These are phyloP conservation scores for Cheilosia vulpina DNA, from an alignment of 2,888 invertebrate genomes.

Conservation along the genomic window DNA sequence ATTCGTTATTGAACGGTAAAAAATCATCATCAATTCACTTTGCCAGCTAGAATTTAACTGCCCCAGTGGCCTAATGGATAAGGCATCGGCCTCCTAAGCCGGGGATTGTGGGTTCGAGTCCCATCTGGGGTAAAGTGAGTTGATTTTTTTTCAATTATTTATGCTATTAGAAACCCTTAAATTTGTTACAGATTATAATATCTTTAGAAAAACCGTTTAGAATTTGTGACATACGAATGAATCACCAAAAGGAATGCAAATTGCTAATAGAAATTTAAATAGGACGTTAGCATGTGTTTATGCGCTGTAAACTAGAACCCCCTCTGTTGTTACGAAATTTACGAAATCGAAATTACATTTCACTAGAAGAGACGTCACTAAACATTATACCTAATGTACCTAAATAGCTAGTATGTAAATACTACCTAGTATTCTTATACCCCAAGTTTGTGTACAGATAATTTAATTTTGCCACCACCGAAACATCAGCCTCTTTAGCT, in stretches of 20 bases:
- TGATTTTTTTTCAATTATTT: not conserved
- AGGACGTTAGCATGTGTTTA: too few relatives aligned
- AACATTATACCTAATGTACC: too few relatives aligned
- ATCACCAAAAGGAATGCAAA: too few relatives aligned
- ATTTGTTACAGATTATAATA: too few relatives aligned
- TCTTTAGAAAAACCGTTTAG: too few relatives aligned
- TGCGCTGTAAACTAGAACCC: too few relatives aligned
- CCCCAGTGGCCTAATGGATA: constrained; percentile 94
- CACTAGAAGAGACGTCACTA: too few relatives aligned
- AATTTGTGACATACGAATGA: too few relatives aligned
- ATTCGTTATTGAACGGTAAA: not conserved
- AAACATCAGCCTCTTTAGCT: constrained; percentile 67
- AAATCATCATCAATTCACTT: constrained; percentile 16
- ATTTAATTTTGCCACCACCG: constrained; percentile 13
- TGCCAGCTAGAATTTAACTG: constrained; percentile 78
- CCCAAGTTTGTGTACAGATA: not conserved
- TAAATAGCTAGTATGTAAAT: too few relatives aligned
- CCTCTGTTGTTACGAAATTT: too few relatives aligned
- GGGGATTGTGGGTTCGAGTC: constrained; percentile 94
- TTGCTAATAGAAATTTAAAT: too few relatives aligned
- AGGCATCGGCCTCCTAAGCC: constrained; percentile 94
- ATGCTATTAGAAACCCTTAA: not conserved
- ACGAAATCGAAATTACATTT: too few relatives aligned
- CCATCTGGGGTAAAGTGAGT: constrained; percentile 89
- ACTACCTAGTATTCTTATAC: not conserved